A percentile compares a stretch with the other conserved stretches of the same genome.
phyloP scores from a whole-genome alignment of 2,888 invertebrate genomes.

The Pollenia griseotomentosa region DNA sequence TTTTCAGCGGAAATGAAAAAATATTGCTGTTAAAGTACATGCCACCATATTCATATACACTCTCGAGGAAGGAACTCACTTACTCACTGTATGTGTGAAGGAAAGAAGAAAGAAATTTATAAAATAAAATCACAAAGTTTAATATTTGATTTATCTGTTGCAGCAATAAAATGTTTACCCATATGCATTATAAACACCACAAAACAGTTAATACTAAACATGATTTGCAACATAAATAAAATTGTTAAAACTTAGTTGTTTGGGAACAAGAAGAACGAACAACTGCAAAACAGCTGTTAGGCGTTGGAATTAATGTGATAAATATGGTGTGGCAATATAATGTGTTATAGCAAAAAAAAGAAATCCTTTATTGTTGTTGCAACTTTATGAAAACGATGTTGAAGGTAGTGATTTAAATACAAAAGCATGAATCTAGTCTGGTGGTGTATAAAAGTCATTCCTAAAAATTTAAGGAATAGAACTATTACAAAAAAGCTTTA shows the following conservation, averaged over 20 bases:
- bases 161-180: slow-evolving; percentile 72
- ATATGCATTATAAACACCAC: slow-evolving; percentile 73
- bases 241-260: slow-evolving; percentile 62
- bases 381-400: not conserved
- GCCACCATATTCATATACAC: slow-evolving; percentile 32
- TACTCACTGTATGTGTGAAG: not conserved
- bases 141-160: slow-evolving; percentile 73
- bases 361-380: not conserved
- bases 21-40: slow-evolving; percentile 65
- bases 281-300: slow-evolving; percentile 67
- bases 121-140: slow-evolving; percentile 68
- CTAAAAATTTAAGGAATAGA: too few relatives aligned
- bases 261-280: slow-evolving; percentile 45
- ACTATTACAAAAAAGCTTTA: too few relatives aligned
- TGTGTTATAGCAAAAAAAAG: not conserved
- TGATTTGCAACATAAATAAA: slow-evolving; percentile 73
- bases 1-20: slow-evolving; percentile 68
- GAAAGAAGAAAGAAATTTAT: slow-evolving; percentile 5
- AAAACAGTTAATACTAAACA: slow-evolving; percentile 72
- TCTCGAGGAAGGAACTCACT: too few relatives aligned
- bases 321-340: slow-evolving; percentile 33
- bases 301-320: slow-evolving; percentile 58
- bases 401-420: not conserved
- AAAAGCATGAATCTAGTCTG: not conserved
- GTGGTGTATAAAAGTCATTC: too few relatives aligned